Base-by-base conservation (phyloP, 2,888 invertebrate genomes). In the Nephrotoma appendiculata region DNA sequence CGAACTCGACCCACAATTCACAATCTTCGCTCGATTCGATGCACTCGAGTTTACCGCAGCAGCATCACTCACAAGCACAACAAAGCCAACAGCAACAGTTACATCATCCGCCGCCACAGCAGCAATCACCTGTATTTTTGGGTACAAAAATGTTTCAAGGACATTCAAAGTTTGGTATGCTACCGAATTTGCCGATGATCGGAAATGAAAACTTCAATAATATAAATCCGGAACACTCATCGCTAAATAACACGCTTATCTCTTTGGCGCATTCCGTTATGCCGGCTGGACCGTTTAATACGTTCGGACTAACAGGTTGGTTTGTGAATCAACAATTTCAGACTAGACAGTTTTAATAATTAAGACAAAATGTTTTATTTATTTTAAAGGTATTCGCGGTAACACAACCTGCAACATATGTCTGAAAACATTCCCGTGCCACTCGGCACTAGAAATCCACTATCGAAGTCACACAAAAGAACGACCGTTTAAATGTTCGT, bases 361-460 rank as follows among this genome's bases (percentile, higher is more conserved):
- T 31, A 71, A 71, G 7, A 2, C 4, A 71, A 71, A 11, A 3
- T 19, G 15, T 31, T 31, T 31, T 31, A 31, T 31, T 31, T 31
- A 31, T 85, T n/a, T 85, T 87, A 85, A 88, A 94, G 93, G 95
- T 95, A 96, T 96, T 93, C 95, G 98, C 91, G 98, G 98, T 93
- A 97, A 97, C 89, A 92, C 92, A 89, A 98, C 98, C 90, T 98
- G 98, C 94, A 97, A 97, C 94, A 96, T 99, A 92, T 99, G 99
- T 94, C 98, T 97, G 95, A 99, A 99, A 94, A 98, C 98, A 90
- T 99, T 99, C 94, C 98, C 99, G 91, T 99, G 99, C 94, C 95
- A 98, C 93, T 98, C 98, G 89, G 99, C 99, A 89, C 94, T 99
- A 91, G 98, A 98, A 94, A 98, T 98, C 91, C 98, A 98, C 93